Conservation (phyloP, 1,140 invertebrate genomes). For the Halesus radiatus region DNA sequence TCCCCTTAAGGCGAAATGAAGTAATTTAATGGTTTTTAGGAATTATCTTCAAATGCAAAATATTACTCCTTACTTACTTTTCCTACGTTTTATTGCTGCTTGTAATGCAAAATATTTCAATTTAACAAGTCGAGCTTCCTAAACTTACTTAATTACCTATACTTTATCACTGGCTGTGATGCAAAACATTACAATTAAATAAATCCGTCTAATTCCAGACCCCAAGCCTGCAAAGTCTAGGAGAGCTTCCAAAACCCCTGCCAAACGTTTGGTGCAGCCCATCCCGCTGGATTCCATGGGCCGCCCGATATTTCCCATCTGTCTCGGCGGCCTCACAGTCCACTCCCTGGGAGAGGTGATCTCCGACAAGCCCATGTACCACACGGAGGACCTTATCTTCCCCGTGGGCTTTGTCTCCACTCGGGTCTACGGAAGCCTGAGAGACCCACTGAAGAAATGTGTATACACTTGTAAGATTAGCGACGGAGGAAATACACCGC, state of each 20-base stretch:
- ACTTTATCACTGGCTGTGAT: not conserved
- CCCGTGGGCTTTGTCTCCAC: conserved; percentile 87
- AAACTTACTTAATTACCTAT: no score
- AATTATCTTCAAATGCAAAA: no score
- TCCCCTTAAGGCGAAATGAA: no score
- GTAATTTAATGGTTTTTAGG: no score
- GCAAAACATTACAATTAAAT: not conserved
- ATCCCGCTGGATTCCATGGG: conserved; percentile 79
- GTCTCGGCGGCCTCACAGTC: conserved; percentile 79
- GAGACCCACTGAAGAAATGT: conserved; percentile 79
- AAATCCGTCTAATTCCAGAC: conserved; percentile 16
- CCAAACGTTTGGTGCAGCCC: conserved; percentile 73
- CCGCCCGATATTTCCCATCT: conserved; percentile 82
- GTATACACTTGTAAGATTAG: conserved; percentile 88
- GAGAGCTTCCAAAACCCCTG: conserved; percentile 58
- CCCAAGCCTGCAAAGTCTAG: conserved; percentile 55
- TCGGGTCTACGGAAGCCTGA: conserved; percentile 81
- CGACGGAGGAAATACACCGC: conserved; percentile 78
- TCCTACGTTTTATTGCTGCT: no score
- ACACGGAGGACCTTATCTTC: conserved; percentile 81
- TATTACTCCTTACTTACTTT: no score
- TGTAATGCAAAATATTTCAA: no score
- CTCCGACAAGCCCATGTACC: conserved; percentile 77
- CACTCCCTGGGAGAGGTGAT: conserved; percentile 86
- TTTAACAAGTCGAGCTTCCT: no score